Conservation (phyloP, 2,888 invertebrate genomes). For the Nezara viridula region DNA sequence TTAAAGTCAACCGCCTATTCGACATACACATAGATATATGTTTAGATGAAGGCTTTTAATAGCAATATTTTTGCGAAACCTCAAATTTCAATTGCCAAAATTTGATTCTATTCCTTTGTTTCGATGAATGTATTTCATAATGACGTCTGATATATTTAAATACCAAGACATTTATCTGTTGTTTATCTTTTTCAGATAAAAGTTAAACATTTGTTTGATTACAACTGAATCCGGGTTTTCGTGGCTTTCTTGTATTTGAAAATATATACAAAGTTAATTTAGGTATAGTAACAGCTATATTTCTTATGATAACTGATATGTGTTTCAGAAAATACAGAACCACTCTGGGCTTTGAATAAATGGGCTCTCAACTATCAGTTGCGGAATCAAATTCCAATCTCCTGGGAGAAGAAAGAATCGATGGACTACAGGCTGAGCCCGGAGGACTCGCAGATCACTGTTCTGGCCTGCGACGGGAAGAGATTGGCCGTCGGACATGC, state of each 20-base stretch:
- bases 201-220: no score
- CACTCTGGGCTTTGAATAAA: conserved; percentile 54
- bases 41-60: no score
- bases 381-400: conserved; percentile 58
- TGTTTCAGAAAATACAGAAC: conserved; percentile 51
- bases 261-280: neutral
- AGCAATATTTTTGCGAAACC: neutral
- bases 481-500: conserved; percentile 57
- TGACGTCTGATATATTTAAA: neutral
- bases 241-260: neutral
- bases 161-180: no score
- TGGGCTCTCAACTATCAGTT: conserved; percentile 62
- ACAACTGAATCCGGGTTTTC: neutral
- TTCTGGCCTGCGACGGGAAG: conserved; percentile 59
- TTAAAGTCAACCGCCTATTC: no score
- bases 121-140: neutral
- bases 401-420: conserved; percentile 58
- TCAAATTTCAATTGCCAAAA: neutral
- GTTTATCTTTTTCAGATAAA: no score
- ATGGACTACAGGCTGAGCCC: conserved; percentile 59
- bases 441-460: conserved; percentile 53
- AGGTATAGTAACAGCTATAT: neutral
- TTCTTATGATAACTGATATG: neutral
- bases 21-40: no score
- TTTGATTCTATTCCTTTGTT: neutral